phyloP scores from a whole-genome alignment of 2,797 vertebrate species.

The Peromyscus nudipes region DNA sequence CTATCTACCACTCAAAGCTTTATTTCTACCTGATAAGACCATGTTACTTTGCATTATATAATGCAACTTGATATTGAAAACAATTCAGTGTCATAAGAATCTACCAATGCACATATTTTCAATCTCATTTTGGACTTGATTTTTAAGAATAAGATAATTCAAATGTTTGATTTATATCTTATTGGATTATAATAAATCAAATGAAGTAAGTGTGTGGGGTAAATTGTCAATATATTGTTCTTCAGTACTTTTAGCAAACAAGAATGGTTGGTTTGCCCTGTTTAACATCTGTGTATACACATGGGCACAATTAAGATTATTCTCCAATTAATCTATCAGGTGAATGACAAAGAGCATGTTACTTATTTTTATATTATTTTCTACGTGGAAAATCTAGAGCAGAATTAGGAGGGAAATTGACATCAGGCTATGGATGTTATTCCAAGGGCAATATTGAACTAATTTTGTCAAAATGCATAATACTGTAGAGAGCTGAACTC shows the following conservation, averaged over 20 bases:
- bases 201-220: background rate
- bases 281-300: background rate
- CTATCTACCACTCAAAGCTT: background rate
- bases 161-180: background rate
- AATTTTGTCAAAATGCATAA: slow-evolving; percentile 79
- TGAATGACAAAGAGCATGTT: background rate
- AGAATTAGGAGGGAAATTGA: slow-evolving; percentile 68
- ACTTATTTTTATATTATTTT: slow-evolving; percentile 59
- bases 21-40: background rate
- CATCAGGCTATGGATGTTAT: slow-evolving; percentile 77
- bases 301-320: background rate
- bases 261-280: background rate
- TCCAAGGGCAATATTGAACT: slow-evolving; percentile 83
- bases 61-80: background rate
- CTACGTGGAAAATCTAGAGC: slow-evolving; percentile 13
- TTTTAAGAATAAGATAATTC: background rate
- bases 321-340: slow-evolving; percentile 59
- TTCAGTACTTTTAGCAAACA: background rate
- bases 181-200: background rate
- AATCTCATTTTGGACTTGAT: background rate
- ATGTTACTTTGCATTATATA: background rate
- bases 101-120: background rate
- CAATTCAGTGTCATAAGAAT: background rate
- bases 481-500: slow-evolving; percentile 83
- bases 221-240: background rate